phyloP scores from a whole-genome alignment of 2,888 invertebrate genomes.

The Digitonthophagus gazella region DNA sequence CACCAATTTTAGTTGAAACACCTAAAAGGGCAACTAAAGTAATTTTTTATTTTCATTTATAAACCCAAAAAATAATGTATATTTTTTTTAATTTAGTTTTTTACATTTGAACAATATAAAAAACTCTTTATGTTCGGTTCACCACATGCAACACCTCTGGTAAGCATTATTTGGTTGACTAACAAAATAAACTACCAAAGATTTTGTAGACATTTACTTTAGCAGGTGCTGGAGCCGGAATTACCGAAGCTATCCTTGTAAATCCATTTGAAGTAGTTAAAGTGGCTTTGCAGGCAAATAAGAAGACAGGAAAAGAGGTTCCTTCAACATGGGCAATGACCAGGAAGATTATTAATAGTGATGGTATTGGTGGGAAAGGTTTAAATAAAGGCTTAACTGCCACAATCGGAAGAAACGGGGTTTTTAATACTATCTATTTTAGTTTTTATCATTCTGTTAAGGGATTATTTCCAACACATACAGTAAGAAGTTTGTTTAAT shows the following conservation, averaged over 20 bases:
- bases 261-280: conserved; percentile 97
- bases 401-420: conserved; percentile 84
- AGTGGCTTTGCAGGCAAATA: conserved; percentile 81
- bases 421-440: conserved; percentile 93
- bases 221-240: conserved; percentile 84
- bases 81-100: conserved; percentile 60
- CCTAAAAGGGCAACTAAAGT: conserved; percentile 91
- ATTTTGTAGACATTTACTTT: conserved; percentile 76
- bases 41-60: conserved; percentile 31
- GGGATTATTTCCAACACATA: conserved; percentile 64
- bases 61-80: not conserved
- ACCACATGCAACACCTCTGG: conserved; percentile 71
- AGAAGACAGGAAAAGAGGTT: conserved; percentile 59
- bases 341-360: conserved; percentile 68
- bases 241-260: conserved; percentile 88
- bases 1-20: conserved; percentile 91
- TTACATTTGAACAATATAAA: conserved; percentile 93
- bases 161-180: conserved; percentile 49
- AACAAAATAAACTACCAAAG: conserved; percentile 5
- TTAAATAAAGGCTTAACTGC: conserved; percentile 86
- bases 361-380: conserved; percentile 78
- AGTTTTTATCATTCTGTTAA: conserved; percentile 93
- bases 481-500: conserved; percentile 51
- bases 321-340: conserved; percentile 81
- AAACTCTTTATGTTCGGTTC: conserved; percentile 78